Conservation (phyloP, 2,888 invertebrate species). For the Apotomis capreana region DNA sequence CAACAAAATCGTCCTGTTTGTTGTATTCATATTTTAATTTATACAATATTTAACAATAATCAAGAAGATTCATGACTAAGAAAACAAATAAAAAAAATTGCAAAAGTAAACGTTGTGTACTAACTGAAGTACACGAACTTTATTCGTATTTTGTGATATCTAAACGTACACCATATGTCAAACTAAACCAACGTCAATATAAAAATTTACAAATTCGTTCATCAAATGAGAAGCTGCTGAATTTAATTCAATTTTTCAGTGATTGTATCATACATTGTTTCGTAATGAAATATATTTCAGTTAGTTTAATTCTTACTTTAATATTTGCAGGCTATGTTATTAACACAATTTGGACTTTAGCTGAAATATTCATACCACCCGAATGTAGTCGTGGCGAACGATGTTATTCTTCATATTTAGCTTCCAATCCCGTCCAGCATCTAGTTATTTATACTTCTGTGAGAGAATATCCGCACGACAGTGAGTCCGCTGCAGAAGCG, state of each 20-base stretch:
- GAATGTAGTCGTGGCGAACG: conserved; percentile 85
- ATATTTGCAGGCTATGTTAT: conserved; percentile 87
- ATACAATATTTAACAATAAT: too few relatives aligned
- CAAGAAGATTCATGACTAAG: too few relatives aligned
- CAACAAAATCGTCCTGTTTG: not conserved
- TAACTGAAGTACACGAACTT: too few relatives aligned
- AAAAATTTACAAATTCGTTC: conserved; percentile 5
- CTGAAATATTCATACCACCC: conserved; percentile 88
- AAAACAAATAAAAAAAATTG: too few relatives aligned
- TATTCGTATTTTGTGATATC: not conserved
- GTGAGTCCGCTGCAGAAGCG: conserved; percentile 68
- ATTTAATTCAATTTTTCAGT: not conserved
- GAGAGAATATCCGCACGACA: conserved; percentile 80
- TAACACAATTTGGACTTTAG: conserved; percentile 90
- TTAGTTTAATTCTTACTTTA: conserved; percentile 85
- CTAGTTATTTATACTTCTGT: conserved; percentile 87
- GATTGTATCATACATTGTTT: conserved; percentile 35
- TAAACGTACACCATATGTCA: conserved; percentile 4
- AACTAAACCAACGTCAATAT: conserved; percentile 3
- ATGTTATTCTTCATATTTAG: conserved; percentile 88
- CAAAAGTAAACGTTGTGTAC: too few relatives aligned
- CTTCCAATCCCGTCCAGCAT: conserved; percentile 86
- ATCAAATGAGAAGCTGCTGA: conserved; percentile 8
- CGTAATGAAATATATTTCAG: conserved; percentile 81
- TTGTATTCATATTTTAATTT: not conserved